Evolutionary conservation across 2,888 invertebrate genomes (phyloP).

Genomic region (Teinopalpus imperialis): DNA sequence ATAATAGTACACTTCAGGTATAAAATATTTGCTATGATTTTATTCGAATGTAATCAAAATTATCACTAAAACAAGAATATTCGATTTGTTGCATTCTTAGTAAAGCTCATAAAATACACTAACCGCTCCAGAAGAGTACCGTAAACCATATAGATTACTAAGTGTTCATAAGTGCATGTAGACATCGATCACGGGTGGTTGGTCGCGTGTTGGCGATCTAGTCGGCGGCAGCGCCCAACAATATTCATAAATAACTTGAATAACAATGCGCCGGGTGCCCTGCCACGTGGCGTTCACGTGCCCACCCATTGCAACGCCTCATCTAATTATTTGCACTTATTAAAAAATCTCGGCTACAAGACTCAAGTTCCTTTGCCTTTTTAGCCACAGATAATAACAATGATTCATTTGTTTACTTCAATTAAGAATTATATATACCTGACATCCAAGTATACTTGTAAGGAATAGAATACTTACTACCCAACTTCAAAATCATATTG

Average conservation of each 20-base stretch:
- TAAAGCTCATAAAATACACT: background rate
- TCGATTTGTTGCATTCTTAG: no score
- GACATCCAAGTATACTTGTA: no score
- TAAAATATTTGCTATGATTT: no score
- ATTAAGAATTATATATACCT: no score
- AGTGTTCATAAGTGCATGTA: constrained; percentile 55
- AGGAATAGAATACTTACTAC: no score
- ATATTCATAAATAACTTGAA: constrained; percentile 77
- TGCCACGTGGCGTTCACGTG: constrained; percentile 52
- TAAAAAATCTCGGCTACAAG: constrained; percentile 32
- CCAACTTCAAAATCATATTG: no score
- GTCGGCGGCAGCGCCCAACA: constrained; percentile 50
- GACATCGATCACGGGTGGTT: constrained; percentile 45
- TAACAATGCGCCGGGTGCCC: constrained; percentile 52
- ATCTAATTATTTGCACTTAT: constrained; percentile 69
- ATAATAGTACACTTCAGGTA: no score
- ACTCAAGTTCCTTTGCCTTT: constrained; percentile 20
- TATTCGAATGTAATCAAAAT: no score
- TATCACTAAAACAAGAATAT: no score
- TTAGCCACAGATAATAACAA: no score
- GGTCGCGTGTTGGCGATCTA: constrained; percentile 58
- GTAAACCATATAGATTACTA: constrained; percentile 36
- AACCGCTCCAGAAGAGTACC: constrained; percentile 26
- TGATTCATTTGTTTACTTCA: no score
- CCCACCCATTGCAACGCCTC: constrained; percentile 46